Evolutionary conservation across 2,113 vertebrate species (phyloP).

Genomic region (Podarcis raffonei): DNA sequence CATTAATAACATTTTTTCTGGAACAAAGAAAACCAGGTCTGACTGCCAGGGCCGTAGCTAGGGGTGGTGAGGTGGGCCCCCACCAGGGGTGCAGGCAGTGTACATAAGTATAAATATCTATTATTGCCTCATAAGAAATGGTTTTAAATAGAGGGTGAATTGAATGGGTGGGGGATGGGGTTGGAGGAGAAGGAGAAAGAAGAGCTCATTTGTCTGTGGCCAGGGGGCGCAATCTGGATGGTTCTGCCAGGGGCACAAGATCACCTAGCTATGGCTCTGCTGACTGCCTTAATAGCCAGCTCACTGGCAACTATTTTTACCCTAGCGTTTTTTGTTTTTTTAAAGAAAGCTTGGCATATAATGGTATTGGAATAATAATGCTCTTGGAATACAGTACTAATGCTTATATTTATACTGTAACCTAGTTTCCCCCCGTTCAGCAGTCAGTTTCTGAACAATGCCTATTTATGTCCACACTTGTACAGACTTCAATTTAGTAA

Average conservation of each 20-base stretch:
- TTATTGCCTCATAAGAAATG: no score
- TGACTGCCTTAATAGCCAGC: neutral
- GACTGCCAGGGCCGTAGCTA: no score
- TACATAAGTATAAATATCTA: no score
- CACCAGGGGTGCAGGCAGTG: no score
- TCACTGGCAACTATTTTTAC: neutral
- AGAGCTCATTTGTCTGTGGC: no score
- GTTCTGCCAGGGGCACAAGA: no score
- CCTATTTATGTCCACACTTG: conserved; percentile 25
- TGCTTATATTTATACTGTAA: neutral
- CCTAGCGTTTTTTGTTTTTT: neutral
- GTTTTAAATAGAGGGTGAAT: no score
- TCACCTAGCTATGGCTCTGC: no score
- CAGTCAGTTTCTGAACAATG: neutral
- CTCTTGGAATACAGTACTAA: conserved; percentile 7
- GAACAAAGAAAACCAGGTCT: neutral
- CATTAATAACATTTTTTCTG: neutral
- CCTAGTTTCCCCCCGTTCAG: conserved; percentile 14
- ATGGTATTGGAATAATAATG: neutral
- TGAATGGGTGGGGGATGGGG: no score
- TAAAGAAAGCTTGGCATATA: neutral
- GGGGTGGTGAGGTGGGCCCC: no score
- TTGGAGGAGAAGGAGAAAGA: no score
- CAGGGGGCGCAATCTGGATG: no score
- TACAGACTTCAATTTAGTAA: conserved; percentile 29